Base-by-base conservation (phyloP, 2,797 vertebrate species). In the Lophotriccus pileatus region DNA sequence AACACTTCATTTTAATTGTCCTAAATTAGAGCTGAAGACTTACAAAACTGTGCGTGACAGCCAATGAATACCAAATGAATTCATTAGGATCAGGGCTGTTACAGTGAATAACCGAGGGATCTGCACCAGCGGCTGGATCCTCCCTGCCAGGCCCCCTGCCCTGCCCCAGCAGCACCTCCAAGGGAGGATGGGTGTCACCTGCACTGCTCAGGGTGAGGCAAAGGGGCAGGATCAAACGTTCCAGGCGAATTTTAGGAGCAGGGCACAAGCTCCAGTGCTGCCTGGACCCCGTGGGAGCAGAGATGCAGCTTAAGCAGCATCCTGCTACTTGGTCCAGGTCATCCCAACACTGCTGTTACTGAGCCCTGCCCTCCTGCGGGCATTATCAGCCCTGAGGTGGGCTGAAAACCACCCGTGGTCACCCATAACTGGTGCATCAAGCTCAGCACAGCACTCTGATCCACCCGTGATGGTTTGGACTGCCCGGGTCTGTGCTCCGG, bases 1-100 rank as follows among this genome's bases (percentile, higher is more conserved):
- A 97, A 96, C 96, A 94, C 94, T 97, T 98, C 96, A 95, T 97
- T 97, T 97, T 96, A 97, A 98, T 97, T 97, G 97, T 97, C 96
- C 96, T 95, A 96, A 97, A 98, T 98, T 97, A 96, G 93, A 97
- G 95, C 68, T 96, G 96, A 97, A 97, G 96, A 97, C 95, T 95
- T 96, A 96, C 91, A 97, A 95, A 96, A 97, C 85, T 94, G 90
- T 55, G 28, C 4, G 56, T 97, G 96, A 96, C 95, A 97, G 94
- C 87, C 96, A 96, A 90, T 94, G 95, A 96, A 95, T 96, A 96
- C 84, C 90, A 95, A 95, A 94, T 63, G 50, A 94, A 97, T 96
- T 96, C 97, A 95, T 93, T 94, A 97, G 96, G 89, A 97, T 93
- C 85, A 90, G 37, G 84, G 68, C 85, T 83, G 96, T 92, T 95